Base-by-base conservation (phyloP, 2,888 invertebrate genomes). In the Biston betularia region DNA sequence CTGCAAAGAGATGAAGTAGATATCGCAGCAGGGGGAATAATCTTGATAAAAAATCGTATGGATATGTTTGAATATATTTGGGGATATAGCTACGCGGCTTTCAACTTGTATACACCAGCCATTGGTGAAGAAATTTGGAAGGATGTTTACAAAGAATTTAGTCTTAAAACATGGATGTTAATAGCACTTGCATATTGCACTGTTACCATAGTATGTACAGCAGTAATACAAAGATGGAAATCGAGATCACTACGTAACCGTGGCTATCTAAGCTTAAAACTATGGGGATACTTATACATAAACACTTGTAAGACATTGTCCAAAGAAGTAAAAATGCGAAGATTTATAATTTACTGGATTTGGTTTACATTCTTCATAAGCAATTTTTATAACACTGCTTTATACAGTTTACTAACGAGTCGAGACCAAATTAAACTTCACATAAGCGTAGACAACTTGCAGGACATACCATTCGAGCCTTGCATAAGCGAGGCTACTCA, bases 331-430 rank as follows among this genome's bases (percentile, higher is more conserved):
- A 77, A 76, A 44, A 74, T 86, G 40, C 80, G 83, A 72, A 62
- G 70, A 0, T 68, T 89, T 9, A 75, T 87, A 34, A 59, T 86
- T 34, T 75, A 74, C 59, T 90, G 90, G 90, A 77, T 88, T 68
- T 84, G 85, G 82, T 90, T 87, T 44, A 82, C 88, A 46, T 90
- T 85, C 69, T 88, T 84, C 53, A 81, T 90, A 11, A 74, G 70
- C 4, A 88, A 76, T 66, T 89, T 91, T 71, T 91, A 89, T 64
- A 86, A 82, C 54, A 87, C 89, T 6, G 81, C 84, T 12, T 71
- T 89, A 34, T 85, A 81, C 63, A 86, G 87, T 71, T 79, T 89
- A 48, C 74, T 87, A 42, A 81, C 87, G n/a, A 75, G 80, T 12
- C 79, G 82, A 14, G 77, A 78, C 6, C 80, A 78, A 34, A 75